Conservation (phyloP, 2,797 vertebrate species). For the Cirrhinus mrigala region DNA sequence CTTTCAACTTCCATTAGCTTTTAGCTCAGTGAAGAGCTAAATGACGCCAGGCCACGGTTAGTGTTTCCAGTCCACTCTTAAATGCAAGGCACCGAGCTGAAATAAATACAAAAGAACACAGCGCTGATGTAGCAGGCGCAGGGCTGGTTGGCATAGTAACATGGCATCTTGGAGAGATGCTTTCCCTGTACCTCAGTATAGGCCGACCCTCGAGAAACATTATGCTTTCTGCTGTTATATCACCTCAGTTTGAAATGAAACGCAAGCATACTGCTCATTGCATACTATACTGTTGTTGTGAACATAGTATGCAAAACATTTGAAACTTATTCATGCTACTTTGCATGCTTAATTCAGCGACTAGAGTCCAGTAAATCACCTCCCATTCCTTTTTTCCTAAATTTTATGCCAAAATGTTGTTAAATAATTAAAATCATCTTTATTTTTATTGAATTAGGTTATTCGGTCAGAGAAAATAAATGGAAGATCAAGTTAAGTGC, state of each 20-base stretch:
- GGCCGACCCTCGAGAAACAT: slow-evolving; percentile 15
- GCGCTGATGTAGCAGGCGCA: slow-evolving; percentile 21
- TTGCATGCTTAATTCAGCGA: too few relatives aligned
- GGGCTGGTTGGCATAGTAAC: slow-evolving; percentile 52
- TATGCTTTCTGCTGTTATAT: slow-evolving; percentile 6
- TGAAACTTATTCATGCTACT: background rate
- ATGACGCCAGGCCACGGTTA: background rate
- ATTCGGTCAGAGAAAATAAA: background rate
- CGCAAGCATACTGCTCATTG: background rate
- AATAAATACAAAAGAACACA: slow-evolving; percentile 47
- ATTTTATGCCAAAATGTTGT: background rate
- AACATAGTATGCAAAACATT: background rate
- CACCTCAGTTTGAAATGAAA: background rate
- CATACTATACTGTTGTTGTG: background rate
- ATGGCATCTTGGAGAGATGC: slow-evolving; percentile 32
- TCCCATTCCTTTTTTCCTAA: too few relatives aligned
- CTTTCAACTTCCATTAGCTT: slow-evolving; percentile 55
- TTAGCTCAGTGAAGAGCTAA: slow-evolving; percentile 52
- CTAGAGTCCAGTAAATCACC: background rate
- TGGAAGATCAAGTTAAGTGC: background rate
- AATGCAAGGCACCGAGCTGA: slow-evolving; percentile 45
- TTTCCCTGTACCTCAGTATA: slow-evolving; percentile 44
- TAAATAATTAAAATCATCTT: background rate
- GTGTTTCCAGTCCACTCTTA: slow-evolving; percentile 28
- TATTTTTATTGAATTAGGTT: background rate